Evolutionary conservation across 1,140 invertebrate species (phyloP).

Genomic region (Wiebesia pumilae): DNA sequence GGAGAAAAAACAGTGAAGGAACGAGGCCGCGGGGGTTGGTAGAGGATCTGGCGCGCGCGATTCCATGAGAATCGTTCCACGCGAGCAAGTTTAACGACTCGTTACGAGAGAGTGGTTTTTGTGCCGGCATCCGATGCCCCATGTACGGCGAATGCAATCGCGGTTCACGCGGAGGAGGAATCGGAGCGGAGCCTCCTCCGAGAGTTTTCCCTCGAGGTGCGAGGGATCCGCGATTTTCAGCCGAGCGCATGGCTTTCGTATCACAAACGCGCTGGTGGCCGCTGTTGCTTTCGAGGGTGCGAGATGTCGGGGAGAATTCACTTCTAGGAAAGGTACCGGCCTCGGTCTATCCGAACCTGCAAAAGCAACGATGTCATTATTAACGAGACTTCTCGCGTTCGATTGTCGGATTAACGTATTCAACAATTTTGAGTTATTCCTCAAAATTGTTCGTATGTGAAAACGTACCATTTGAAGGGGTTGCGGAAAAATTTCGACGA

Average conservation of each 20-base stretch:
- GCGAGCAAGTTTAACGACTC: conserved; percentile 55
- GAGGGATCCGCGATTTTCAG: background rate
- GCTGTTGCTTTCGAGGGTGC: background rate
- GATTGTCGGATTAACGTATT: no score
- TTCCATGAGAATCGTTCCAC: conserved; percentile 53
- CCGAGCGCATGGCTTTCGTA: no score
- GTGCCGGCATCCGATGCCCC: background rate
- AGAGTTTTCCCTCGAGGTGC: background rate
- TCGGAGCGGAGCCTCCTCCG: background rate
- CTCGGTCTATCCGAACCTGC: no score
- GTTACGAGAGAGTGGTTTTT: conserved; percentile 53
- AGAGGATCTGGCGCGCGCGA: conserved; percentile 22
- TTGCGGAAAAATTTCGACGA: no score
- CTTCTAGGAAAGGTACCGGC: no score
- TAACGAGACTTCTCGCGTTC: no score
- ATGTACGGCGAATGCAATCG: conserved; percentile 27
- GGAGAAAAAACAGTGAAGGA: background rate
- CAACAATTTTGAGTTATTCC: no score
- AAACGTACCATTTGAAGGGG: no score
- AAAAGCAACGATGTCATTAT: no score
- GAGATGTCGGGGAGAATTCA: background rate
- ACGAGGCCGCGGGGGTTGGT: conserved; percentile 21
- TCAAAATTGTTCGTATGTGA: no score
- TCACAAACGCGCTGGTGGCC: background rate
- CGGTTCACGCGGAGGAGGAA: conserved; percentile 46